Conservation (phyloP, 2,797 vertebrate genomes). For the Lagodon rhomboides region DNA sequence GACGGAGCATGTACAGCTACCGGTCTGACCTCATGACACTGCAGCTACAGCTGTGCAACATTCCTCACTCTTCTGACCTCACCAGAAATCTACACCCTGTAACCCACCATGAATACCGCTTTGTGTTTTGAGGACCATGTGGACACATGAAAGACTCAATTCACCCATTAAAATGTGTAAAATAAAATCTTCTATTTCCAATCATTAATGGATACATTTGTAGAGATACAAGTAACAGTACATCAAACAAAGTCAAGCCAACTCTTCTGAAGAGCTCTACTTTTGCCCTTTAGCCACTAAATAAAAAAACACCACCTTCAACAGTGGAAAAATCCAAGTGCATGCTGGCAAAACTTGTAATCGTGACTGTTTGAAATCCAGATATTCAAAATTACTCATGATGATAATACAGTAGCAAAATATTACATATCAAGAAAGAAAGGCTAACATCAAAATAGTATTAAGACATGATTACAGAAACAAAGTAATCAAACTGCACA, state of each 20-base stretch:
- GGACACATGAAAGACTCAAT: constrained; percentile 35
- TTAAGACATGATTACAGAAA: constrained; percentile 83
- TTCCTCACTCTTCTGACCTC: constrained; percentile 50
- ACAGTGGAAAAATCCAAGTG: constrained; percentile 79
- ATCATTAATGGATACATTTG: constrained; percentile 79
- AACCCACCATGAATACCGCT: neutral
- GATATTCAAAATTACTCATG: constrained; percentile 85
- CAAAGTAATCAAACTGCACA: constrained; percentile 81
- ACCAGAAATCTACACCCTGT: neutral
- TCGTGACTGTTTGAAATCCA: constrained; percentile 81
- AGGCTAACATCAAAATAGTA: constrained; percentile 82
- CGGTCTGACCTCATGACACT: neutral
- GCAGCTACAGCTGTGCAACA: constrained; percentile 28
- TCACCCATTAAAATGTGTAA: constrained; percentile 72
- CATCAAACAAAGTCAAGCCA: constrained; percentile 77
- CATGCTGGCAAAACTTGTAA: constrained; percentile 87
- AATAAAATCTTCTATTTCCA: constrained; percentile 81
- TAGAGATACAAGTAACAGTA: constrained; percentile 80
- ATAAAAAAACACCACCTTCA: constrained; percentile 72
- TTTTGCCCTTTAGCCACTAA: constrained; percentile 67
- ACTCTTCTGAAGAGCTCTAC: constrained; percentile 69
- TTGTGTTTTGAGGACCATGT: neutral
- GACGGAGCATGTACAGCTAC: neutral
- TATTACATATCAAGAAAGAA: constrained; percentile 86
- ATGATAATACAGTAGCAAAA: constrained; percentile 88